These are phyloP conservation scores for Heteromyza rotundicornis DNA, from an alignment of 2,888 invertebrate genomes.

Conservation along the genomic window DNA sequence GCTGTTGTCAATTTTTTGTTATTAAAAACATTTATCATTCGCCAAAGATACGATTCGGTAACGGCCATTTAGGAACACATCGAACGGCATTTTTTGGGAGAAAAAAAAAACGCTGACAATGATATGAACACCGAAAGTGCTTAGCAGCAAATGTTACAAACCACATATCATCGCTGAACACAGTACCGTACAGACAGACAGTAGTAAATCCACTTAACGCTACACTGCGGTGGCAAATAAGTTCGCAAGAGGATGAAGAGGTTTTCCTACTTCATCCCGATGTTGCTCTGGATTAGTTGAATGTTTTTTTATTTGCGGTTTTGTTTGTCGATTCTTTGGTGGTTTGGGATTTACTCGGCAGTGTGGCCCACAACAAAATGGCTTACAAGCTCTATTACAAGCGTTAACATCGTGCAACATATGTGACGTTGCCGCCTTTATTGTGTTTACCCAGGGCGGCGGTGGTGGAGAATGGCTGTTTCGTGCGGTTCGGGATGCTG, in stretches of 20 bases:
- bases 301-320: conserved; percentile 19
- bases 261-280: conserved; percentile 22
- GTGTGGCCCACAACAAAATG: conserved; percentile 42
- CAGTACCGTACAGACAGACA: neutral
- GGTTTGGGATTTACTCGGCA: too few relatives aligned
- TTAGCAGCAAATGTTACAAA: conserved; percentile 50
- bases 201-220: conserved; percentile 43
- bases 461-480: neutral
- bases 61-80: too few relatives aligned
- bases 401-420: conserved; percentile 45
- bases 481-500: neutral
- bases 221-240: neutral
- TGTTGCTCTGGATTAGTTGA: conserved; percentile 30
- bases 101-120: neutral
- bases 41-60: conserved; percentile 37
- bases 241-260: neutral
- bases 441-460: neutral
- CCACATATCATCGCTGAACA: neutral
- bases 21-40: conserved; percentile 51
- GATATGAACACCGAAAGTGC: conserved; percentile 32
- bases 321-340: conserved; percentile 12
- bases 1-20: conserved; percentile 34
- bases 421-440: conserved; percentile 27
- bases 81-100: too few relatives aligned
- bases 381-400: conserved; percentile 31